Conservation (phyloP, 2,888 invertebrate genomes). For the Marronus borbonicus region DNA sequence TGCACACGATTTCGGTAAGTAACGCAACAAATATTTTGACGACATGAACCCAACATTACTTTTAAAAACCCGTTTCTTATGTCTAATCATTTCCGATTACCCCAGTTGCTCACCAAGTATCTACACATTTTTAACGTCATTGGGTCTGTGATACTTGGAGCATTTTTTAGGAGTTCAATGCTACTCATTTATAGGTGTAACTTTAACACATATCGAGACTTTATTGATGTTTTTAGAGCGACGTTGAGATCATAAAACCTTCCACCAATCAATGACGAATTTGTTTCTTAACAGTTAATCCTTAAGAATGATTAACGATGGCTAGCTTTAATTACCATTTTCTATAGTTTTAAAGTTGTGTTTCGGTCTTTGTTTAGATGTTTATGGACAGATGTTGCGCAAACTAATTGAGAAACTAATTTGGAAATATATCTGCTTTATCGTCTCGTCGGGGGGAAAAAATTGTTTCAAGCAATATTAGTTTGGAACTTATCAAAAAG, state of each 20-base stretch:
- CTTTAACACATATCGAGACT: not conserved
- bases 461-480: too few species aligned
- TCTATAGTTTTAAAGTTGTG: too few species aligned
- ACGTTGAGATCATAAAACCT: not conserved
- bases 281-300: not conserved
- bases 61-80: not conserved
- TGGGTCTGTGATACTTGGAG: not conserved
- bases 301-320: too few species aligned
- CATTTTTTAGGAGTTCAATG: not conserved
- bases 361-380: too few species aligned
- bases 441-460: too few species aligned
- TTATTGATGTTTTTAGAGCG: constrained; percentile 9
- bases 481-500: too few species aligned
- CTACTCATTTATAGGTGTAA: constrained; percentile 9
- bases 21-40: not conserved
- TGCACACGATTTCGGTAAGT: too few species aligned
- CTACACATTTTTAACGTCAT: not conserved
- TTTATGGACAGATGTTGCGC: too few species aligned
- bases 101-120: not conserved
- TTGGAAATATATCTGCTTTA: too few species aligned
- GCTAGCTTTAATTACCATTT: too few species aligned
- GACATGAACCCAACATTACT: not conserved
- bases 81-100: not conserved
- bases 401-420: too few species aligned
- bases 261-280: not conserved